Evolutionary conservation across 2,113 vertebrate genomes (phyloP), one percentile per base, ranked within the genome.

Genomic region (Arenaria interpres): DNA sequence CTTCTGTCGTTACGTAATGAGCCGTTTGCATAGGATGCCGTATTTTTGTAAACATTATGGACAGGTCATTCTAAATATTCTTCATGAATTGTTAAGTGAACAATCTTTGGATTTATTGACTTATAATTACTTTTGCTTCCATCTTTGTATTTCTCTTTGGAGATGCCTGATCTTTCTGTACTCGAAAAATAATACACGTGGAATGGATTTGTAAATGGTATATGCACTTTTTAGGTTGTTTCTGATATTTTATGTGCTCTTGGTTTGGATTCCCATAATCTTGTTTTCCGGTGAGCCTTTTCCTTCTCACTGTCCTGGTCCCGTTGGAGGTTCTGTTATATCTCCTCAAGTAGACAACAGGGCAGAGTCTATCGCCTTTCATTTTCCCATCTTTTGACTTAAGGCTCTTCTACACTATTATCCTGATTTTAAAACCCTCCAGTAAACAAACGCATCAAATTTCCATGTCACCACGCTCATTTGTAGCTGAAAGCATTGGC

Each of bases 151-250:
- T 75, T 75, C n/a, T 75, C 41, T 72, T 37, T 75, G 32, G 48
- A 76, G 32, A 57, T 50, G 9, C 12, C 32, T 54, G 2, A 12
- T 50, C 57, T 45, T 86, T 53, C 76, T 51, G 3, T 27, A 46
- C 39, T 35, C 64, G 45, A 21, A 56, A 35, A 73, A 54, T 24
- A 68, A 37, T 32, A 66, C 33, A 37, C 0, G 0, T 0, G 3
- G 33, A 46, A 14, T 11, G 43, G 60, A 32, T 48, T 17, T 32
- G 1, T 30, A 27, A 16, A n/a, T 28, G 50, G 30, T 39, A 2
- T 41, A 54, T 68, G 41, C 45, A 22, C 6, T 71, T 80, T 60
- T 14, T 24, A 9, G 4, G 16, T 41, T 54, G 20, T 25, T 60
- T 46, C 48, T 33, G 24, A 11, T 73, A 14, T 74, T 74, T 59